Percentiles rank a stretch among this genome's conserved stretches.
Evolutionary conservation across 2,797 vertebrate species (phyloP).

Genomic region (Parotocinclus haroldoi): DNA sequence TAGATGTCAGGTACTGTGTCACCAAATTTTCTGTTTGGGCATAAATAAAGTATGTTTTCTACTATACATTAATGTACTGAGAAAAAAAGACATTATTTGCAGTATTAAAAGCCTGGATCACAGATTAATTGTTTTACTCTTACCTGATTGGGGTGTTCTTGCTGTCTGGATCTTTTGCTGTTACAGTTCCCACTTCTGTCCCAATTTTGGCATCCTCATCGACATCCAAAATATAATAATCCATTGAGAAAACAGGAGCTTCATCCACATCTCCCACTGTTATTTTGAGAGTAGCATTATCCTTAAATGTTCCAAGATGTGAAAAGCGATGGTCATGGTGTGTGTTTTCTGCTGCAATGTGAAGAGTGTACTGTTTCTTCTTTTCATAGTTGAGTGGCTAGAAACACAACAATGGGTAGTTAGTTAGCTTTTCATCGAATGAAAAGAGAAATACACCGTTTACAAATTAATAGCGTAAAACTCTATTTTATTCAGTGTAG

Average conservation of each 20-base stretch:
- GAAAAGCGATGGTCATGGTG: conserved; percentile 89
- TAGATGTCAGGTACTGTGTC: too few species aligned
- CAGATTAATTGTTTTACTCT: conserved; percentile 21
- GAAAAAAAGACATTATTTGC: too few species aligned
- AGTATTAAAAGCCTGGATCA: neutral
- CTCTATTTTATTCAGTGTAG: too few species aligned
- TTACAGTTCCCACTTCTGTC: conserved; percentile 83
- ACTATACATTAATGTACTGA: too few species aligned
- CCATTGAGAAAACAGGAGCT: conserved; percentile 87
- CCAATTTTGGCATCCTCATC: conserved; percentile 86
- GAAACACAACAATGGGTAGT: conserved; percentile 19
- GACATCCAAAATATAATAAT: conserved; percentile 92
- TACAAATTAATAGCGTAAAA: too few species aligned
- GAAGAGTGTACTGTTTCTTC: conserved; percentile 92
- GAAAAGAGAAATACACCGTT: too few species aligned
- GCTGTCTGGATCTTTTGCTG: conserved; percentile 89
- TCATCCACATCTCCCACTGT: conserved; percentile 94
- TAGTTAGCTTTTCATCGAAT: neutral
- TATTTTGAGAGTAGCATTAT: conserved; percentile 87
- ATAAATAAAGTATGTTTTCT: too few species aligned
- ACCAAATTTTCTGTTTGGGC: too few species aligned
- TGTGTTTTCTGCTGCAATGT: conserved; percentile 92
- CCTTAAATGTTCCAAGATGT: conserved; percentile 92
- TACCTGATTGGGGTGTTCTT: conserved; percentile 89
- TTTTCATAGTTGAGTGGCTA: conserved; percentile 96